Conservation (phyloP, 1,140 invertebrate species). For the Bombus sylvicola region DNA sequence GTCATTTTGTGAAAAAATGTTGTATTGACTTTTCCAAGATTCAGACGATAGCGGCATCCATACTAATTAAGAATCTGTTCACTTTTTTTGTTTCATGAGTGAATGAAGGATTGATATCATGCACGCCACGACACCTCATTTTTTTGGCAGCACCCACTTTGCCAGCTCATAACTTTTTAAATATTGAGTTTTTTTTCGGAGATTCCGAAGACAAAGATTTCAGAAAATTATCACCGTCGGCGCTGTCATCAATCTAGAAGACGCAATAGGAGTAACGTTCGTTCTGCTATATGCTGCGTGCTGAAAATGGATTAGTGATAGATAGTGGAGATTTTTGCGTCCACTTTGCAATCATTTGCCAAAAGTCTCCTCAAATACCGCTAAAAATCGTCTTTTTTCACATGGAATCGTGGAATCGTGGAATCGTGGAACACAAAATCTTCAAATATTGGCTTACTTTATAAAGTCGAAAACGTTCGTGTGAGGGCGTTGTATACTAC, state of each 20-base stretch:
- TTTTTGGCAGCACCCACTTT: no score
- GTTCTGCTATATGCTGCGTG: constrained; percentile 61
- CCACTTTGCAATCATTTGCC: background rate
- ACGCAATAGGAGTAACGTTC: constrained; percentile 69
- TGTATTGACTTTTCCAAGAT: no score
- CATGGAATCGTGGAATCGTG: constrained; percentile 6
- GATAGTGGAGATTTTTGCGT: constrained; percentile 2
- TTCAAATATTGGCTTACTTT: constrained; percentile 71
- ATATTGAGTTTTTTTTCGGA: no score
- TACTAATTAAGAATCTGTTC: no score
- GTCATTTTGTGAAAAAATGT: no score
- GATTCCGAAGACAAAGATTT: constrained; percentile 84
- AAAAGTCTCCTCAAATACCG: background rate
- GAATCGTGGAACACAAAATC: constrained; percentile 12
- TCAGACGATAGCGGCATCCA: no score
- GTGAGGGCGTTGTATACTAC: constrained; percentile 84
- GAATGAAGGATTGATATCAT: no score
- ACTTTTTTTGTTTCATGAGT: no score
- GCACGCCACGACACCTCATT: no score
- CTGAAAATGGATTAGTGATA: constrained; percentile 30
- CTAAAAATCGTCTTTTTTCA: constrained; percentile 30
- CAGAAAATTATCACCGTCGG: constrained; percentile 87
- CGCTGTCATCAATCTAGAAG: constrained; percentile 88
- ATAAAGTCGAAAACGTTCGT: constrained; percentile 83
- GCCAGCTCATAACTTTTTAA: no score